Evolutionary conservation across 2,797 vertebrate species (phyloP), one percentile per base, ranked within the genome.

Genomic region (Holocentrus rufus): DNA sequence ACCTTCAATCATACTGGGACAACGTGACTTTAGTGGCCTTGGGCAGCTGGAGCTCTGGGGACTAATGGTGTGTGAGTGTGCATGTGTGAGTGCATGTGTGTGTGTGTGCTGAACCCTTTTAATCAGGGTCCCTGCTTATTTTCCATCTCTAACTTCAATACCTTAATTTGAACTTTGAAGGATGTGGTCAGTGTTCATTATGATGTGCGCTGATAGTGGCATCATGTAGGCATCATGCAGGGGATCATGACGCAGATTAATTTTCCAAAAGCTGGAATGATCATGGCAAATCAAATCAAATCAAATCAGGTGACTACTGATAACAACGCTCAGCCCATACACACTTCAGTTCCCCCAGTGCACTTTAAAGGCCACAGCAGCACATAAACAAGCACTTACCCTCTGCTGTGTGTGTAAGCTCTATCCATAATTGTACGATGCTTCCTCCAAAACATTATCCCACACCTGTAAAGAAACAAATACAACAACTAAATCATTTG

Each of bases 1-100:
- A 92, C 87, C 90, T 87, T 91, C 84, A 88, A 81, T 92, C 90
- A 87, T 84, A 80, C 87, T 81, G 84, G 84, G 86, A 89, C 87
- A 89, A 83, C 79, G 76, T 90, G 87, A 91, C 89, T 91, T 89
- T 82, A 87, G 86, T 84, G 86, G 56, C 70, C 74, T 25, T 64
- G 87, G 87, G 89, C 90, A 91, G 91, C 91, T 93, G 90, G 78
- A 85, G 89, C 80, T 70, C 82, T 77, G 73, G 75, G 74, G 85
- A 81, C 85, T 74, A 61, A 75, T 66, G 77, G 81, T 9, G 74
- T 72, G 71, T 69, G 63, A 66, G 52, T 80, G 72, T 71, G 71
- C 79, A 69, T 69, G 66, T 72, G 62, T 67, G 56, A 56, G 63
- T 64, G 70, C 71, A 59, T 53, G 39, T 72, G 62, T 58, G 44